Conservation (phyloP, 2,797 vertebrate species). For the Pangasius mekongensis region DNA sequence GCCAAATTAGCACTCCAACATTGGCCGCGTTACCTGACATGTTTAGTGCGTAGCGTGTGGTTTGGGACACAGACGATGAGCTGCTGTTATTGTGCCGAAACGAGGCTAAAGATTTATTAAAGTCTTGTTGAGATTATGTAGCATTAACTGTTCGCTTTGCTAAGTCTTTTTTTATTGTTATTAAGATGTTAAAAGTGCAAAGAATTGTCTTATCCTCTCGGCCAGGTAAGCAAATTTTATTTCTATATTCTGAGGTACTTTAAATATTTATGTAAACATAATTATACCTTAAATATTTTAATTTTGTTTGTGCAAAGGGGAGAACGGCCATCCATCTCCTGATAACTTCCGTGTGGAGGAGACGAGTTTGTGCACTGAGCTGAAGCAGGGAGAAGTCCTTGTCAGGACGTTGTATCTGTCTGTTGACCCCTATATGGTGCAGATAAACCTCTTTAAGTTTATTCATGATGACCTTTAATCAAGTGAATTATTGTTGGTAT, state of each 20-base stretch:
- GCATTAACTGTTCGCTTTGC: background rate
- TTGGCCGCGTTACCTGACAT: background rate
- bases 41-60: background rate
- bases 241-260: background rate
- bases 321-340: conserved; percentile 80
- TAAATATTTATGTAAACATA: background rate
- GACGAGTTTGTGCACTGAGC: conserved; percentile 67
- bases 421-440: conserved; percentile 98
- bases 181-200: conserved; percentile 63
- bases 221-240: conserved; percentile 67
- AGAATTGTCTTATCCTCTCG: conserved; percentile 73
- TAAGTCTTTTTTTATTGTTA: background rate
- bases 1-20: too few relatives aligned
- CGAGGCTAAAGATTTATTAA: background rate
- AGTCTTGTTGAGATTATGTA: background rate
- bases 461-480: background rate
- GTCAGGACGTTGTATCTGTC: conserved; percentile 89
- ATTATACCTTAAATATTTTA: background rate
- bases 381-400: conserved; percentile 80
- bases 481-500: background rate
- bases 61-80: background rate
- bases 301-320: conserved; percentile 69
- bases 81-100: background rate
- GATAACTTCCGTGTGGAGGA: conserved; percentile 87
- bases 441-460: background rate